These are phyloP conservation scores for Calliphora vomitoria DNA, from an alignment of 2,888 invertebrate species.

Conservation along the genomic window DNA sequence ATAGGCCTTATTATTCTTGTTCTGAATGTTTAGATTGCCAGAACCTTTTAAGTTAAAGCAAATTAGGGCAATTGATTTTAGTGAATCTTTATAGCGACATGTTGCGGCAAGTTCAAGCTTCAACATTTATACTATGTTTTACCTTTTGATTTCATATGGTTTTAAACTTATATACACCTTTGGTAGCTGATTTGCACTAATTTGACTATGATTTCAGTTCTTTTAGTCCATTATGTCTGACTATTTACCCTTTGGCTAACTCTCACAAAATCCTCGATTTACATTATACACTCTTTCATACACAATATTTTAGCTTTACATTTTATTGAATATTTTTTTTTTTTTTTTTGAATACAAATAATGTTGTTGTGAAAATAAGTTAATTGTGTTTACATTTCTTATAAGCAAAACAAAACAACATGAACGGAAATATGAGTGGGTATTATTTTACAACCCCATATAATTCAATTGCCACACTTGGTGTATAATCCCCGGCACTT, in stretches of 20 bases:
- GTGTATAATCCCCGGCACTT: conserved; percentile 72
- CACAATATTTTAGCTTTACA: not conserved
- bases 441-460: conserved; percentile 63
- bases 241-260: not conserved
- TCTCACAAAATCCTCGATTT: conserved; percentile 2
- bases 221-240: not conserved
- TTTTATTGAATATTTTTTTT: not conserved
- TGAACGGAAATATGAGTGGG: conserved; percentile 1
- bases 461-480: conserved; percentile 73
- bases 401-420: conserved; percentile 52
- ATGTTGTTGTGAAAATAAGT: conserved; percentile 70
- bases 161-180: too few species aligned
- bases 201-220: too few species aligned
- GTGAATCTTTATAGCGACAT: too few species aligned
- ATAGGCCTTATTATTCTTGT: too few species aligned
- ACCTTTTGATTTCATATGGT: too few species aligned
- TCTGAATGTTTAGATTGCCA: too few species aligned
- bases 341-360: conserved; percentile 39
- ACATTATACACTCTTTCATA: not conserved
- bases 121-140: too few species aligned
- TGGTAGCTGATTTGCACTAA: too few species aligned
- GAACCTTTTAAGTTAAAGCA: too few species aligned
- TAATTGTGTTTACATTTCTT: conserved; percentile 73
- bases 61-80: too few species aligned
- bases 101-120: too few species aligned